Conservation (phyloP, 1,140 invertebrate genomes). For the Microplitis demolitor region DNA sequence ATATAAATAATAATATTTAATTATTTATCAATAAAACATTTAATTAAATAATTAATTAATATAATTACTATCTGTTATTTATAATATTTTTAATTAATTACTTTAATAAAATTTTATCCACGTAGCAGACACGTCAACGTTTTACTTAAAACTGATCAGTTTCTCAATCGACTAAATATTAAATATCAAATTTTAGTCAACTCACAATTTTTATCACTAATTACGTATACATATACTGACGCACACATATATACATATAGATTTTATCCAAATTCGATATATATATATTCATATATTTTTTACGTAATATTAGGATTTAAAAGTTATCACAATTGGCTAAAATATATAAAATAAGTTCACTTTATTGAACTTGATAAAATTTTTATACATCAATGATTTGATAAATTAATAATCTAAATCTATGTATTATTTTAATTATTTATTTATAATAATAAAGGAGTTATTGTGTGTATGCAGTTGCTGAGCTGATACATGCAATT, state of each 20-base stretch:
- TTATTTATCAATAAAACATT: too few relatives aligned
- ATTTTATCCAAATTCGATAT: background rate
- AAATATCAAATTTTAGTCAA: too few relatives aligned
- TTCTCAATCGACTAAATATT: background rate
- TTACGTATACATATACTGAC: background rate
- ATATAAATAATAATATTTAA: too few relatives aligned
- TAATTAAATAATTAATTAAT: too few relatives aligned
- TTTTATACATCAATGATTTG: background rate
- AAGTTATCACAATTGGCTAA: background rate
- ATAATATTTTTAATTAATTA: background rate
- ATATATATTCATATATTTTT: too few relatives aligned
- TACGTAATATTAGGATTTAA: too few relatives aligned
- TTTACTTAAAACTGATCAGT: background rate
- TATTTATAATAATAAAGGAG: too few relatives aligned
- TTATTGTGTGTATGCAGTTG: too few relatives aligned
- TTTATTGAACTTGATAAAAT: too few relatives aligned
- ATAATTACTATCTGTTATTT: too few relatives aligned
- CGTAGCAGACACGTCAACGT: conserved; percentile 20
- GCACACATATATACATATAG: background rate
- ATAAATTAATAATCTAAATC: background rate
- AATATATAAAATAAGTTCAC: background rate
- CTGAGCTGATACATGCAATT: too few relatives aligned
- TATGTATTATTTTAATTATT: too few relatives aligned
- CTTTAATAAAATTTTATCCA: background rate
- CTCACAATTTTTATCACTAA: conserved; percentile 6